These are phyloP conservation scores for Agrilus biguttatus DNA, from an alignment of 2,888 invertebrate genomes.

Conservation along the genomic window DNA sequence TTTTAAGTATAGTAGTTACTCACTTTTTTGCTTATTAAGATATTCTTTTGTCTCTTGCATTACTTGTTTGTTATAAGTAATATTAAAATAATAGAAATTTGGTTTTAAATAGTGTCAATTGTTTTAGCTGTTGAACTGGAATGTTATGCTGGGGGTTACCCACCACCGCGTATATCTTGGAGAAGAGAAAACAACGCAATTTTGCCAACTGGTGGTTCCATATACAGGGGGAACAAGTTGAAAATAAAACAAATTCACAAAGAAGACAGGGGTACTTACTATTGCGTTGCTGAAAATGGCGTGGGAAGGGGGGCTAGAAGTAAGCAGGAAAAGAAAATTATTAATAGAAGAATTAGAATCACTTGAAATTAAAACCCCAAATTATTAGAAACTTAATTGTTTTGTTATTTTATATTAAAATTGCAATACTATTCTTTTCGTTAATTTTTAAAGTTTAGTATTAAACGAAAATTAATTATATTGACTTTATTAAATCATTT, in stretches of 20 bases:
- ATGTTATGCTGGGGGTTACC: conserved; percentile 81
- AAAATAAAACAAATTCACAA: conserved; percentile 67
- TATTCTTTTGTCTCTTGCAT: no score
- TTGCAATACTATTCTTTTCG: no score
- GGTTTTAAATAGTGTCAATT: no score
- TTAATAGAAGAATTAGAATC: background rate
- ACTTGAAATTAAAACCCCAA: no score
- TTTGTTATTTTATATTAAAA: no score
- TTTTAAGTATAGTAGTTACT: no score
- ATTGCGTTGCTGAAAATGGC: conserved; percentile 83
- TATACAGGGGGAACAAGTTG: conserved; percentile 68
- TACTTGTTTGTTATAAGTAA: no score
- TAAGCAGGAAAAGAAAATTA: conserved; percentile 11
- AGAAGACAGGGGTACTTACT: conserved; percentile 85
- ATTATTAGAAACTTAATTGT: no score
- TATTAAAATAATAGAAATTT: background rate
- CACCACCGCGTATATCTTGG: conserved; percentile 76
- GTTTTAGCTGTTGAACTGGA: conserved; percentile 56
- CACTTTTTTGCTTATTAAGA: no score
- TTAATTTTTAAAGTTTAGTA: no score
- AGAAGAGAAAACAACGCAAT: conserved; percentile 86
- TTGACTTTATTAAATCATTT: no score
- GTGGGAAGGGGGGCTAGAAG: conserved; percentile 73
- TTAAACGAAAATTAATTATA: no score
- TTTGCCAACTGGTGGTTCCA: conserved; percentile 77